These are phyloP conservation scores for Sebastes cheni DNA, from an alignment of 2,797 vertebrate species.

Conservation along the genomic window DNA sequence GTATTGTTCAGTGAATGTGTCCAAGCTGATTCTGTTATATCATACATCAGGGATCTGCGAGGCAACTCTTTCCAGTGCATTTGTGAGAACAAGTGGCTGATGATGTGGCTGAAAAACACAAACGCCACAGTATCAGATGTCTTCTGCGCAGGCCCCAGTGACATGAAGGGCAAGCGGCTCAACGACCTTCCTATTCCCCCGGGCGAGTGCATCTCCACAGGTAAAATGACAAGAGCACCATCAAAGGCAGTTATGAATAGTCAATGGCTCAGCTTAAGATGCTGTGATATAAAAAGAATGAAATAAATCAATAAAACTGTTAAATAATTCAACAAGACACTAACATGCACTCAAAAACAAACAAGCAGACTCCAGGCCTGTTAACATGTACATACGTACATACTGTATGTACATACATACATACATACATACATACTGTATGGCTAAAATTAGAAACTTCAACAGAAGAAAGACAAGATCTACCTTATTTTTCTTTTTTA, in stretches of 20 bases:
- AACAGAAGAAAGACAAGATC: background rate
- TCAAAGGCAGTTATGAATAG: background rate
- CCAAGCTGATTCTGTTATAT: background rate
- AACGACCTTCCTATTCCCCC: slow-evolving; percentile 91
- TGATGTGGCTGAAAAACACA: slow-evolving; percentile 96
- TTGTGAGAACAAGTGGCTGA: slow-evolving; percentile 97
- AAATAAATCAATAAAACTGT: slow-evolving; percentile 18
- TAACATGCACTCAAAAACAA: background rate
- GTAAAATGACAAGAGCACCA: slow-evolving; percentile 64
- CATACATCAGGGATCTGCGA: slow-evolving; percentile 88
- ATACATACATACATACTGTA: background rate
- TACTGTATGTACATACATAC: background rate
- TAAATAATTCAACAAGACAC: slow-evolving; percentile 51
- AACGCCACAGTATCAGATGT: slow-evolving; percentile 96
- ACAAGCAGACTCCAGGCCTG: background rate
- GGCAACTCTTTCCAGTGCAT: slow-evolving; percentile 96
- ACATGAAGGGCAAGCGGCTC: slow-evolving; percentile 93
- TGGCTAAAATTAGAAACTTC: background rate
- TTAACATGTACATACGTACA: background rate
- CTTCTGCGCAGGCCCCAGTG: slow-evolving; percentile 90
- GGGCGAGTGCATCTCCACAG: slow-evolving; percentile 93
- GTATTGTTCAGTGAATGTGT: background rate
- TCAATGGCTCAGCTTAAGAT: background rate
- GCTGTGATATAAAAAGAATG: background rate
- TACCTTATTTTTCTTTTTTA: background rate